Evolutionary conservation across 2,113 vertebrate species (phyloP).

Genomic region (Uropsilus gracilis): DNA sequence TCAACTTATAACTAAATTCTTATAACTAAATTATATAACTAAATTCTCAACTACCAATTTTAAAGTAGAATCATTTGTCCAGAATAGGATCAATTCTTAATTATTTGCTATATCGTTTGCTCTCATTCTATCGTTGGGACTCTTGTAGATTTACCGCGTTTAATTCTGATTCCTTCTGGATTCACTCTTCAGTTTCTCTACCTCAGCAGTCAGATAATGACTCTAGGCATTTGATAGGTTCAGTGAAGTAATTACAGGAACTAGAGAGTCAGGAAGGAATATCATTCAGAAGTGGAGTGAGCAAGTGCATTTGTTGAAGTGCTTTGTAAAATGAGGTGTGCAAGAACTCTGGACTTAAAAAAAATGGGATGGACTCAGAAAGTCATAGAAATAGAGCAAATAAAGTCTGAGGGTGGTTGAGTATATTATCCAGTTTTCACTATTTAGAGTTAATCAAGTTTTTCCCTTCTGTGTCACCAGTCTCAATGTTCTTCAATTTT

Average conservation of each 20-base stretch:
- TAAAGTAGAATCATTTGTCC: background rate
- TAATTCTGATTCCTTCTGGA: background rate
- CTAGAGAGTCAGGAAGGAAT: background rate
- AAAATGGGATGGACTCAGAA: background rate
- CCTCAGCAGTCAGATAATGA: background rate
- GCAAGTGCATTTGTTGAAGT: background rate
- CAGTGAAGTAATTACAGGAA: background rate
- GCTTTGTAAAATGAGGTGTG: background rate
- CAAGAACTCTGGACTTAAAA: background rate
- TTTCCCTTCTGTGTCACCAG: background rate
- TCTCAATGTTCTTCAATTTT: background rate
- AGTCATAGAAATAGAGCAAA: background rate
- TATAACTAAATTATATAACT: no score
- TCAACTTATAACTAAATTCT: no score
- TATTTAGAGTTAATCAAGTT: background rate
- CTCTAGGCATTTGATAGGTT: background rate
- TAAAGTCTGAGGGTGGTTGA: background rate
- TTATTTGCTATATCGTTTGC: background rate
- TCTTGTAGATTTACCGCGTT: background rate
- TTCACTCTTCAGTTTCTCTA: background rate
- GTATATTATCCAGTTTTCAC: background rate
- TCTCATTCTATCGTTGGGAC: background rate
- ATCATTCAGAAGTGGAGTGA: background rate
- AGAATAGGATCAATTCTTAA: no score
- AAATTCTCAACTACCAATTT: background rate